These are phyloP conservation scores for Gadus chalcogrammus DNA, from an alignment of 2,113 vertebrate genomes.

Conservation along the genomic window DNA sequence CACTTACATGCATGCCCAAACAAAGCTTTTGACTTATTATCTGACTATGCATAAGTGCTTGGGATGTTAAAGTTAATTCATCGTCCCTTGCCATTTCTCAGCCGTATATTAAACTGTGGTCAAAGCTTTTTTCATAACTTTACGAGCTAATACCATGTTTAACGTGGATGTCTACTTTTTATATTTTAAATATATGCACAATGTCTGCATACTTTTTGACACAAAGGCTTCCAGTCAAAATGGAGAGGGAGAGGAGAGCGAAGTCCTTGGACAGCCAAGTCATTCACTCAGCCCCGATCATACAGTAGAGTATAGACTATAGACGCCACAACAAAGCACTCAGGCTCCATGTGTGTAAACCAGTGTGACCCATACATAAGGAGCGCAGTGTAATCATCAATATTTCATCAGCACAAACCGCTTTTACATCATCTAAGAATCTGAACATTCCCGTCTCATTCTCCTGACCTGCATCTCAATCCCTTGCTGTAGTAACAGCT, in stretches of 20 bases:
- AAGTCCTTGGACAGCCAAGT: too few species aligned
- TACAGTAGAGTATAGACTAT: too few species aligned
- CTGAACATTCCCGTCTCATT: background rate
- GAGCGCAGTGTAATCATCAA: conserved; percentile 9
- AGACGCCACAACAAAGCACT: background rate
- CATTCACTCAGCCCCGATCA: too few species aligned
- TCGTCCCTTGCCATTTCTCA: conserved; percentile 11
- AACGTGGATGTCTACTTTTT: too few species aligned
- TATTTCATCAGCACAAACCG: conserved; percentile 20
- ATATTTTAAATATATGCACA: too few species aligned
- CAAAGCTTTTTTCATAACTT: too few species aligned
- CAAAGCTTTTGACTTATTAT: conserved; percentile 38
- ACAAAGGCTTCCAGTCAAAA: too few species aligned
- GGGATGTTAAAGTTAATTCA: conserved; percentile 37
- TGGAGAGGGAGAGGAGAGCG: too few species aligned
- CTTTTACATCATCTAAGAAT: background rate
- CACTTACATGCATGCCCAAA: conserved; percentile 23
- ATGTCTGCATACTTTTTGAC: too few species aligned
- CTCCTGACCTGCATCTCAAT: background rate
- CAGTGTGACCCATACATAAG: conserved; percentile 20
- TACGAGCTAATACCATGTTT: too few species aligned
- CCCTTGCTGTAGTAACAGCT: background rate
- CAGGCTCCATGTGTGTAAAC: conserved; percentile 3
- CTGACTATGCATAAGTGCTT: conserved; percentile 25
- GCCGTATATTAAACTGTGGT: conserved; percentile 24